Conservation (phyloP, 1,140 invertebrate genomes). For the Neotoxoptera formosana region DNA sequence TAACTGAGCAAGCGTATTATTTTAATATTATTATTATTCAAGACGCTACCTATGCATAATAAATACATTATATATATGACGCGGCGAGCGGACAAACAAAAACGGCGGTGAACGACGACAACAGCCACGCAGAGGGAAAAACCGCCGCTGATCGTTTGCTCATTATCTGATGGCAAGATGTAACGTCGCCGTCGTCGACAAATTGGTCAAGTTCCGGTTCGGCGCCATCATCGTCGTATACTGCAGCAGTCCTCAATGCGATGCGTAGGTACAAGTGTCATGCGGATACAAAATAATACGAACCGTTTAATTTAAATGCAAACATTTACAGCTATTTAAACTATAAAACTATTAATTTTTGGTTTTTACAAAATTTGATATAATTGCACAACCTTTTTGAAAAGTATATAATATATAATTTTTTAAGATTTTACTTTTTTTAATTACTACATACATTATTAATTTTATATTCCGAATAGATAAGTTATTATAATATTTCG, state of each 20-base stretch:
- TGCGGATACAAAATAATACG: neutral
- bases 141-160: too few relatives aligned
- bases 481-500: neutral
- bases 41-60: too few relatives aligned
- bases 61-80: neutral
- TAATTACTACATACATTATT: neutral
- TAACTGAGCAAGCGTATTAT: neutral
- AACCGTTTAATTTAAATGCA: neutral
- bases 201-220: neutral
- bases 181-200: neutral
- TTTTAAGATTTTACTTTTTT: neutral
- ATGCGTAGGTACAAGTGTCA: neutral
- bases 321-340: neutral
- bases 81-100: neutral
- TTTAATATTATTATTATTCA: neutral
- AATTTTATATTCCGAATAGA: neutral
- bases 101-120: neutral
- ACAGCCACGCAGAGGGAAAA: neutral
- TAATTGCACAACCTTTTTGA: too few relatives aligned
- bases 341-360: too few relatives aligned
- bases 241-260: neutral
- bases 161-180: neutral
- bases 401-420: neutral
- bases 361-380: too few relatives aligned
- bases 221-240: neutral